Conservation (phyloP, 2,113 vertebrate species). For the Grammomys dolichurus region DNA sequence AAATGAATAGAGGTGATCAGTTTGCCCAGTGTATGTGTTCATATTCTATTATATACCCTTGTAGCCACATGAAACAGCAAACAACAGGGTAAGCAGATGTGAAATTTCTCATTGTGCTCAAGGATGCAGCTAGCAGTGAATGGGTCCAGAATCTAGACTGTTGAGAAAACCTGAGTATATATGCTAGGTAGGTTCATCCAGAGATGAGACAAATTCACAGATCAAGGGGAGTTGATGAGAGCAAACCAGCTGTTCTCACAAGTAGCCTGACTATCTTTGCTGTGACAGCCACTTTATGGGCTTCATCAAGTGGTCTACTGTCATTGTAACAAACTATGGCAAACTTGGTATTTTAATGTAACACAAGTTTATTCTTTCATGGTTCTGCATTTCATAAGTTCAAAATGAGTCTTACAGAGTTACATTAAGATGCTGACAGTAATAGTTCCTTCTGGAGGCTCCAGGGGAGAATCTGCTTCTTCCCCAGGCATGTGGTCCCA, state of each 20-base stretch:
- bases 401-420: not conserved
- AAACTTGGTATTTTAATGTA: not conserved
- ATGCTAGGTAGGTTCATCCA: not conserved
- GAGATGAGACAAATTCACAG: not conserved
- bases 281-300: not conserved
- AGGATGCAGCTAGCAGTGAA: not conserved
- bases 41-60: not conserved
- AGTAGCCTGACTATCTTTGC: not conserved
- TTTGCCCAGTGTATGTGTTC: not conserved
- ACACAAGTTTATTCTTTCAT: not conserved
- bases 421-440: not conserved
- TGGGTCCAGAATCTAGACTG: not conserved
- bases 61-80: not conserved
- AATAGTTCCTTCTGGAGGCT: not conserved
- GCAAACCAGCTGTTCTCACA: not conserved
- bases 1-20: not conserved
- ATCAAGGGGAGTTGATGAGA: not conserved
- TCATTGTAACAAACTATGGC: not conserved
- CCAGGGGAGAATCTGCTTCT: not conserved
- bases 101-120: not conserved
- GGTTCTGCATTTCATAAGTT: slow-evolving; percentile 6
- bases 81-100: not conserved
- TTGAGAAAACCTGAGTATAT: not conserved
- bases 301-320: not conserved
- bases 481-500: not conserved